Percentiles rank a stretch among this genome's conserved stretches.
These are phyloP conservation scores for Cybosia mesomella DNA, from an alignment of 2,888 invertebrate species.

Conservation along the genomic window DNA sequence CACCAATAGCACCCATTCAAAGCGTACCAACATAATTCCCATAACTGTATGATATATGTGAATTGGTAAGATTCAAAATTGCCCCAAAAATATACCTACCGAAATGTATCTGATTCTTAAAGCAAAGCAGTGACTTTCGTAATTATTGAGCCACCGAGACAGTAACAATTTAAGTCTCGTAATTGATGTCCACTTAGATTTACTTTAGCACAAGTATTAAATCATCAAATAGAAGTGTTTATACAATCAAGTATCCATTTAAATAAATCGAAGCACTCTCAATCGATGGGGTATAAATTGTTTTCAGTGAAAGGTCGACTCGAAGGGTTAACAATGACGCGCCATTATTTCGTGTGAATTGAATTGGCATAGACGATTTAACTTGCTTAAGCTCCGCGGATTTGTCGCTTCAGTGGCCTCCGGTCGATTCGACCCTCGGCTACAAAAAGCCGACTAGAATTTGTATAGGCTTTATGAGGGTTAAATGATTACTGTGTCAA, in stretches of 20 bases:
- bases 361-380: slow-evolving; percentile 72
- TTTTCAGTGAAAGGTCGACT: slow-evolving; percentile 52
- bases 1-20: neutral
- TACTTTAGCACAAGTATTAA: slow-evolving; percentile 3
- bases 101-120: neutral
- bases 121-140: neutral
- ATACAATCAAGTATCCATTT: slow-evolving; percentile 46
- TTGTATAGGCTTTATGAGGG: slow-evolving; percentile 54
- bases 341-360: slow-evolving; percentile 73
- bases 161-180: neutral
- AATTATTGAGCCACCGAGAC: neutral
- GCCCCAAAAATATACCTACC: neutral
- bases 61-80: neutral
- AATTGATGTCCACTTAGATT: slow-evolving; percentile 4
- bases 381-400: slow-evolving; percentile 69
- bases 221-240: slow-evolving; percentile 42
- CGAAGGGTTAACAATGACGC: slow-evolving; percentile 64
- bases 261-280: slow-evolving; percentile 49
- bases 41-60: neutral
- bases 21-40: neutral
- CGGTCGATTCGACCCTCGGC: slow-evolving; percentile 51
- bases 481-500: slow-evolving; percentile 60
- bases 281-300: slow-evolving; percentile 53
- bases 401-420: slow-evolving; percentile 57
- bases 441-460: slow-evolving; percentile 60